A percentile compares a stretch with the other conserved stretches of the same genome.
Conservation (phyloP, 2,113 vertebrate genomes). For the Oncorhynchus masou region DNA sequence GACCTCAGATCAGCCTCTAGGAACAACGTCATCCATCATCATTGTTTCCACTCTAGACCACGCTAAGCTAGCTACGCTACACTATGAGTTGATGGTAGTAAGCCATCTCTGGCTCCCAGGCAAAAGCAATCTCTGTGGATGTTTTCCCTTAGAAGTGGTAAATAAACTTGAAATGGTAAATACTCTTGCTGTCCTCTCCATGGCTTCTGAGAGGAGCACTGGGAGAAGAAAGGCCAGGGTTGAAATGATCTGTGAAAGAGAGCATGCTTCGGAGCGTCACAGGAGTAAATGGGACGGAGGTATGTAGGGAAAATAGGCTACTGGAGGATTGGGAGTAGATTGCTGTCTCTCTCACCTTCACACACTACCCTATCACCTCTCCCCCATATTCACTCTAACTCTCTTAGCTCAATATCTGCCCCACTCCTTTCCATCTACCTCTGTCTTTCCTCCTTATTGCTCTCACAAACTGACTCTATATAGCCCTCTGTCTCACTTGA, state of each 20-base stretch:
- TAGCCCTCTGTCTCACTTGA: conserved; percentile 16
- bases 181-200: conserved; percentile 8
- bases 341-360: too few relatives aligned
- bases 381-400: too few relatives aligned
- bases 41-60: too few relatives aligned
- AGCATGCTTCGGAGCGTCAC: conserved; percentile 34
- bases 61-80: too few relatives aligned
- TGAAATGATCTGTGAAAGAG: conserved; percentile 48
- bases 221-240: conserved; percentile 39
- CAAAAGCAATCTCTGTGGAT: conserved; percentile 29
- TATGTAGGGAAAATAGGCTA: too few relatives aligned
- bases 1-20: too few relatives aligned
- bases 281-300: neutral
- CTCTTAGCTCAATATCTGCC: neutral
- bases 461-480: too few relatives aligned
- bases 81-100: too few relatives aligned
- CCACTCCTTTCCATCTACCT: conserved; percentile 21
- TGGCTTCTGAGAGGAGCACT: conserved; percentile 34
- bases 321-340: conserved; percentile 38
- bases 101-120: too few relatives aligned
- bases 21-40: too few relatives aligned
- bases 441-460: neutral
- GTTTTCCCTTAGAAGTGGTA: conserved; percentile 20
- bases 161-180: conserved; percentile 13
- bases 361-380: too few relatives aligned